Evolutionary conservation across 2,797 vertebrate species (phyloP), one percentile per base, ranked within the genome.

Genomic region (Benthosema pterotum): DNA sequence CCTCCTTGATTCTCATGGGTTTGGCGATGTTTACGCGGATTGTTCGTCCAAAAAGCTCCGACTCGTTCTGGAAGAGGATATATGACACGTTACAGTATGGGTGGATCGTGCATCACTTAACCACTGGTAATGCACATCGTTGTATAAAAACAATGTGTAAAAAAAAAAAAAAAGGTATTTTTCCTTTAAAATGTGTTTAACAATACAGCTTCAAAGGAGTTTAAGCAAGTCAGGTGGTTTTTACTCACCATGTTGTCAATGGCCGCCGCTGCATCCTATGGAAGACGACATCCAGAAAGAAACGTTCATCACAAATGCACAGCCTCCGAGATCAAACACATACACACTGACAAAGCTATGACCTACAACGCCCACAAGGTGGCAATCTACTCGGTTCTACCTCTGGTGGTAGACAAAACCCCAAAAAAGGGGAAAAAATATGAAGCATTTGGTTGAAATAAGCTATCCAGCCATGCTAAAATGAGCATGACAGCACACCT

Each of bases 1-100:
- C 97, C 75, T 99, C 97, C 71, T 98, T 99, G 85, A 99, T 96
- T 76, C 96, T 90, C 97, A 99, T 98, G 4, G 97, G 98, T 52
- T 98, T 99, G 74, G 98, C 98, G 9, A 96, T 94, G 88, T 99
- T 99, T 71, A 99, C 98, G 0, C 97, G 93, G 75, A 99, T 94
- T 0, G 98, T 99, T 69, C 97, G 91, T 50, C 98, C 97, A 47
- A 99, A 99, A 60, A 99, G 94, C 87, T 99, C 98, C 0, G 96
- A 96, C 60, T 98, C 95, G 0, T 96, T 97, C 95, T 96, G 42
- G 5, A 56, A 3, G 56, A 15, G 22, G 32, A 9, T 2, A 2
- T 38, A 1, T 9, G 7, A 38, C 32, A 38, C 32, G 2, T n/a
- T 25, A 25, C 22, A 3, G 9, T 38, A 38, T 11, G 32, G 8